phyloP scores from a whole-genome alignment of 92 coral and sea anemone genomes.

The Meandrina meandrites region DNA sequence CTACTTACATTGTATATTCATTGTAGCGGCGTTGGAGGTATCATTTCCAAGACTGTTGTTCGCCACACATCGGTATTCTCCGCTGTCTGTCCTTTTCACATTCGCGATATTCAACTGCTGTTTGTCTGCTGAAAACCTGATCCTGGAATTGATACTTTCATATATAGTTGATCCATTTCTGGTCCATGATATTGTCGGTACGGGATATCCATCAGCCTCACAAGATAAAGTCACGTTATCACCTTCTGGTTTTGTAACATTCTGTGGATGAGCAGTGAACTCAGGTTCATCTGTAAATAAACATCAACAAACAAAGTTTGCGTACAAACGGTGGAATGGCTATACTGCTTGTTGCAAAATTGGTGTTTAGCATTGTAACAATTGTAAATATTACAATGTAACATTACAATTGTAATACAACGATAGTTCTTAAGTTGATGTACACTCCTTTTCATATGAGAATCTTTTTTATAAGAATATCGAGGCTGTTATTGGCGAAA shows the following conservation, averaged over 20 bases:
- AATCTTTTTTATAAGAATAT: too few relatives aligned
- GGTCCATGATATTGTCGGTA: constrained; percentile 48
- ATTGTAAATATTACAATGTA: too few relatives aligned
- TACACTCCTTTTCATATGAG: too few relatives aligned
- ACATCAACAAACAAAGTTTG: neutral
- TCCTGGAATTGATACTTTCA: constrained; percentile 21
- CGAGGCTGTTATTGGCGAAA: too few relatives aligned
- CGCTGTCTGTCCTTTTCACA: constrained; percentile 45
- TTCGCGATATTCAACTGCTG: constrained; percentile 36
- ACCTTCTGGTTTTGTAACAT: constrained; percentile 28
- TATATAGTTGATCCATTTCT: constrained; percentile 10
- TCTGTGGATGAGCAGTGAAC: constrained; percentile 17
- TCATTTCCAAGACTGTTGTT: constrained; percentile 11
- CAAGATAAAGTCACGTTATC: constrained; percentile 32
- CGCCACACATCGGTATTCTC: constrained; percentile 28
- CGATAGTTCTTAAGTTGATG: too few relatives aligned
- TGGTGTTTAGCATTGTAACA: too few relatives aligned
- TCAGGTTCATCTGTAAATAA: constrained; percentile 24
- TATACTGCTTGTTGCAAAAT: too few relatives aligned
- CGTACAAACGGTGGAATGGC: neutral
- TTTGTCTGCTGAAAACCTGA: constrained; percentile 5
- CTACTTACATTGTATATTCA: constrained; percentile 40
- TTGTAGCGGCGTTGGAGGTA: neutral
- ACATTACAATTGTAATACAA: too few relatives aligned
- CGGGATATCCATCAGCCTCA: constrained; percentile 48